Evolutionary conservation across 1,140 invertebrate genomes (phyloP), one percentile per base, ranked within the genome.

Genomic region (Listronotus bonariensis): DNA sequence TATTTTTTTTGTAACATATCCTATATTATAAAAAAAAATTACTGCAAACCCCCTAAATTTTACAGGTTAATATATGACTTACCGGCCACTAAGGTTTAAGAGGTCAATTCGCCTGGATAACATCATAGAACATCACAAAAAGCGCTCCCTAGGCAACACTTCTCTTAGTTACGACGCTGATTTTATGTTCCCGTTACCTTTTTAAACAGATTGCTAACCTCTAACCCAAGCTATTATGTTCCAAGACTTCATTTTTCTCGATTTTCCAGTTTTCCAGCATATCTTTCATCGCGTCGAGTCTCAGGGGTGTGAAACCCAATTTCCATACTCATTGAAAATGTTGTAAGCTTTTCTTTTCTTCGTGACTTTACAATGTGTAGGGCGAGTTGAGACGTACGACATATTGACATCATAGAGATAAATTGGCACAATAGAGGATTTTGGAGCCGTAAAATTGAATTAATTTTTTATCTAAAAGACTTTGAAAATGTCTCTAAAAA

Each of bases 171-270:
- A 36, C 34, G 34, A 36, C 34, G 8, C 34, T 36, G 34, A 36
- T 36, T 36, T 36, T 36, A 36, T 36, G 34, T 36, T 36, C 34
- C 49, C 26, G n/a, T 34, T 52, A 52, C 49, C 49, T 52, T 52
- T 52, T 52, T 38, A 52, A 38, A 52, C 49, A 52, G 49, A 52
- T 52, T 52, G 32, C 32, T 26, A 52, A 52, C 49, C 49, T 52
- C 49, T 52, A 52, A 52, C 49, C 49, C 49, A 31, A 26, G 26
- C 49, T 31, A 52, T 36, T 52, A 52, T 36, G 49, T 52, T 31
- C 14, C 49, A 32, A 12, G 49, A 52, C 49, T 36, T 52, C 49
- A 52, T 52, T 36, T 52, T 52, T 38, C 49, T 52, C 49, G 49
- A 38, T 49, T 49, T 49, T 31, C 18, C 46, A 49, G 46, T 49